A percentile compares a stretch with the other conserved stretches of the same genome.
These are phyloP conservation scores for Hirtodrosophila histrioides DNA, from an alignment of 2,888 invertebrate species.

Conservation along the genomic window DNA sequence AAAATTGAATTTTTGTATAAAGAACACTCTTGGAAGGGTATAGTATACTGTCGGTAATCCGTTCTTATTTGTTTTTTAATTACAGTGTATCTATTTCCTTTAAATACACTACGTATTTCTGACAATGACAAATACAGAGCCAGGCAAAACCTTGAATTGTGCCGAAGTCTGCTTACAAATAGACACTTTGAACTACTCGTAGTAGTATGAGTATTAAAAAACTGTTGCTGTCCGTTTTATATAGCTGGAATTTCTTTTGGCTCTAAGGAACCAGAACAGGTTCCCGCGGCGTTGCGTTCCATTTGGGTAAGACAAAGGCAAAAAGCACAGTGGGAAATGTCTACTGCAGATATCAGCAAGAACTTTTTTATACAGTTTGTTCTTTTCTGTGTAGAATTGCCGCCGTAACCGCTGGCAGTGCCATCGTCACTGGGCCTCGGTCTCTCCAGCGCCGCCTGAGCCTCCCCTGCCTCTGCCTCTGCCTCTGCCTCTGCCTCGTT, in stretches of 20 bases:
- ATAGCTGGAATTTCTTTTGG: constrained; percentile 33
- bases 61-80: no score
- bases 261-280: constrained; percentile 10
- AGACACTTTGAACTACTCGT: no score
- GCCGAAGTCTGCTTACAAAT: no score
- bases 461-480: no score
- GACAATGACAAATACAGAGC: no score
- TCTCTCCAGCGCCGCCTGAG: not conserved
- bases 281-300: constrained; percentile 60
- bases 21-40: no score
- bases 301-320: constrained; percentile 53
- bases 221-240: constrained; percentile 39
- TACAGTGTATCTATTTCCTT: no score
- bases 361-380: constrained; percentile 33
- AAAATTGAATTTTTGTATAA: no score
- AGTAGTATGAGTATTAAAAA: not conserved
- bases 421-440: constrained; percentile 29
- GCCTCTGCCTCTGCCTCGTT: no score
- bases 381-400: constrained; percentile 48
- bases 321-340: constrained; percentile 70
- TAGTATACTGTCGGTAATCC: no score
- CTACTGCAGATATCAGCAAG: constrained; percentile 62
- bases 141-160: no score
- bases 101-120: no score
- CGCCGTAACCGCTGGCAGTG: constrained; percentile 36